These are phyloP conservation scores for Abrostola tripartita DNA, from an alignment of 2,888 invertebrate species.

Conservation along the genomic window DNA sequence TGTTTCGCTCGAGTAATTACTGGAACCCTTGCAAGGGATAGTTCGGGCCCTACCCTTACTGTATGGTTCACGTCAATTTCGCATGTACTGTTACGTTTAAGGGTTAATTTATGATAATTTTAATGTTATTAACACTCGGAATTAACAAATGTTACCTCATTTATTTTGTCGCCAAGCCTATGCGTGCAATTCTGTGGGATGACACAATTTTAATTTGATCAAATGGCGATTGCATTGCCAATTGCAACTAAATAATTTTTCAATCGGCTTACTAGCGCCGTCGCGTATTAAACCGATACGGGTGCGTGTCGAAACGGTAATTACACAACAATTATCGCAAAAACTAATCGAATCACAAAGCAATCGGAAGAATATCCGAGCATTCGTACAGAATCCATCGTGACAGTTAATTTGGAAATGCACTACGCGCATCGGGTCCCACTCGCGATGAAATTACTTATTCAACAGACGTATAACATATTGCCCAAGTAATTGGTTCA, in stretches of 20 bases:
- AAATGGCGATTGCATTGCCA: not conserved
- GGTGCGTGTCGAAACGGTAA: conserved; percentile 57
- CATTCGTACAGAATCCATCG: conserved; percentile 79
- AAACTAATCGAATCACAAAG: conserved; percentile 84
- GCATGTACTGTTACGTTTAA: conserved; percentile 56
- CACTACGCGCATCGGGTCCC: conserved; percentile 69
- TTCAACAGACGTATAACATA: conserved; percentile 84
- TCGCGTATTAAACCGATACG: conserved; percentile 37
- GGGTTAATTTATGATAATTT: conserved; percentile 68
- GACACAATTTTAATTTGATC: conserved; percentile 7
- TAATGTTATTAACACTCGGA: conserved; percentile 63
- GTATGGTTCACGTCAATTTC: conserved; percentile 59
- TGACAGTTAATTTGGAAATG: conserved; percentile 87
- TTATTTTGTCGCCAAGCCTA: not conserved
- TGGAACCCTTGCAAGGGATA: conserved; percentile 67
- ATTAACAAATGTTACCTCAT: conserved; percentile 5
- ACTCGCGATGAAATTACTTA: conserved; percentile 76
- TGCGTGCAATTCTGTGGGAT: not conserved
- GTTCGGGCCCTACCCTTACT: conserved; percentile 57
- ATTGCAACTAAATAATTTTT: conserved; percentile 21
- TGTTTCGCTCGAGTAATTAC: conserved; percentile 73
- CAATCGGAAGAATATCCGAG: conserved; percentile 79
- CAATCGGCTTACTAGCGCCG: conserved; percentile 21
- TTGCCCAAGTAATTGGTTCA: conserved; percentile 83
- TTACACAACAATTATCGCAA: conserved; percentile 72